These are phyloP conservation scores for Tretioscincus oriximinensis DNA, from an alignment of 2,113 vertebrate genomes.

Conservation along the genomic window DNA sequence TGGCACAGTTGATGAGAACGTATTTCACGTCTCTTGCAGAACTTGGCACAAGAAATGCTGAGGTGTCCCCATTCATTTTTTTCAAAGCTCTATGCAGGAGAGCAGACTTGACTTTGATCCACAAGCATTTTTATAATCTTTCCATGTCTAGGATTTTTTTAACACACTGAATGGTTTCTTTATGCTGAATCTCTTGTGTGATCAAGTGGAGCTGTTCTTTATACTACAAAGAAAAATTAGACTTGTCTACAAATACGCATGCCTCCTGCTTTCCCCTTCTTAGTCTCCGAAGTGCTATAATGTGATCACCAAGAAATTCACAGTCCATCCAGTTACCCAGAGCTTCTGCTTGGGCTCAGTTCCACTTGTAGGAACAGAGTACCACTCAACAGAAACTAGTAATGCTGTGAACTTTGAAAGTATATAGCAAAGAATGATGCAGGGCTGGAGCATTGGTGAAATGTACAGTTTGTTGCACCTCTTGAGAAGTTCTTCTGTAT, in stretches of 20 bases:
- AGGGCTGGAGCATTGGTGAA: neutral
- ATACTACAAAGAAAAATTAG: neutral
- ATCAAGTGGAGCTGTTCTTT: neutral
- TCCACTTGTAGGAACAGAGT: neutral
- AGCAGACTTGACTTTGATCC: neutral
- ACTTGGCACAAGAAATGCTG: neutral
- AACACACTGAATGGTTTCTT: neutral
- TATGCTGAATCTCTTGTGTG: neutral
- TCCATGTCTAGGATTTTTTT: neutral
- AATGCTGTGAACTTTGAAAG: neutral
- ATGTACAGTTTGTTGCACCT: neutral
- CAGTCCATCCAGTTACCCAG: neutral
- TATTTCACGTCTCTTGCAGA: neutral
- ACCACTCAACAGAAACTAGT: neutral
- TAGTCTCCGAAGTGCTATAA: too few relatives aligned
- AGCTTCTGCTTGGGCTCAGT: neutral
- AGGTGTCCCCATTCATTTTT: neutral
- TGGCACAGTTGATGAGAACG: neutral
- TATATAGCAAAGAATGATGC: neutral
- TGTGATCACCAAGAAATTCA: neutral
- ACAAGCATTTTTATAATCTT: neutral
- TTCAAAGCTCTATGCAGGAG: neutral
- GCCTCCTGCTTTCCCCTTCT: too few relatives aligned
- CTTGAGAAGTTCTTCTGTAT: neutral
- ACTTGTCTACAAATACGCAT: too few relatives aligned